Evolutionary conservation across 2,797 vertebrate species (phyloP), one percentile per base, ranked within the genome.

Genomic region (Siniperca undulata): DNA sequence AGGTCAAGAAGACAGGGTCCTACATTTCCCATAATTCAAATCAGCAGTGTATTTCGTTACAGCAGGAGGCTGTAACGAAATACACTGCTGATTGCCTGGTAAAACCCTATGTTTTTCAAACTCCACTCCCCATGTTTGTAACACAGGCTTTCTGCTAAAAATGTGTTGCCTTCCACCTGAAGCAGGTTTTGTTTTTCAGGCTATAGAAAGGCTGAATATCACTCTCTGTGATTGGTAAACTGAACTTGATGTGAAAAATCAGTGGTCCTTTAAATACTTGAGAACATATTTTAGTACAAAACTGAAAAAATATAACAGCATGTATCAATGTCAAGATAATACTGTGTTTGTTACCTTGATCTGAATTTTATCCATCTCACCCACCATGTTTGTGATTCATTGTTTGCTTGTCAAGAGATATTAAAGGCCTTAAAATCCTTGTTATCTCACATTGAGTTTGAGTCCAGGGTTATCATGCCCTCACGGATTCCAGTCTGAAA

Each of bases 401-500:
- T 36, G 20, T 69, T 66, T 55, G 1, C 27, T 84, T 48, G 14
- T 38, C 6, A 3, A 44, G 13, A 66, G 56, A 69, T 24, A 70
- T 73, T 34, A 48, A 78, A 64, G 27, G 7, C 59, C 60, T 81
- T 78, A 36, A 30, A 72, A 50, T 78, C 40, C 24, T 76, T 62
- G 20, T 75, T 71, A 68, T 86, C 30, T 17, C 30, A 22, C 19
- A 0, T 50, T 40, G 70, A 65, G 44, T 74, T 74, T 66, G 3
- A 73, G 4, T 69, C 19, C n/a, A 69, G 62, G 69, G 74, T 85
- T 66, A 77, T 44, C 11, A n/a, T 56, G 40, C 40, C 74, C 73
- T 84, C 62, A 42, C n/a, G 66, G 65, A 86, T 82, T 86, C 46
- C 67, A 44, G 48, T 74, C 10, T 66, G 36, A 70, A 78, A 53